Percentiles rank a stretch among this genome's conserved stretches.
Evolutionary conservation across 2,113 vertebrate species (phyloP).

Genomic region (Phodopus roborovskii): DNA sequence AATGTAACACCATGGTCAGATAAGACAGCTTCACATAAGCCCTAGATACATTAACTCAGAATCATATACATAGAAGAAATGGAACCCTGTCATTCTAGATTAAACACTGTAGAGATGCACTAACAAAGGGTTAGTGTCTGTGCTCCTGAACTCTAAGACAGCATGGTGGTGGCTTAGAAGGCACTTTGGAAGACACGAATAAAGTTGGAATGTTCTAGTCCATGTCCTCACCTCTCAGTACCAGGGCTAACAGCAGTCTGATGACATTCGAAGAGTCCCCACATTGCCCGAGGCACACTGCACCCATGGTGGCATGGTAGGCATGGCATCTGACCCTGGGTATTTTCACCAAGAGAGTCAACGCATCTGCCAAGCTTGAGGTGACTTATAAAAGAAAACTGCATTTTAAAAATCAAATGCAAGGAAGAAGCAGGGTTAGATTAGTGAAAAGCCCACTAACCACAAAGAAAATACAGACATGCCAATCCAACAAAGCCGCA

Average conservation of each 20-base stretch:
- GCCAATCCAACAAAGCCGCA: not conserved
- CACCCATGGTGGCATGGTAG: not conserved
- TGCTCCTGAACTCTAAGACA: not conserved
- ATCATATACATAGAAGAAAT: not conserved
- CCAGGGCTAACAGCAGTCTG: not conserved
- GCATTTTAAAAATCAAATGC: not conserved
- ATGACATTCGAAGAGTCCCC: not conserved
- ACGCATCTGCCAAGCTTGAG: not conserved
- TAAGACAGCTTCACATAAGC: not conserved
- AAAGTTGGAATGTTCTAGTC: not conserved
- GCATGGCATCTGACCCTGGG: not conserved
- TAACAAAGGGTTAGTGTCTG: not conserved
- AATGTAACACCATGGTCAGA: not conserved
- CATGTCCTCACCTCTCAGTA: not conserved
- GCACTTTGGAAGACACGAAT: not conserved
- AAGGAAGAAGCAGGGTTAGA: not conserved
- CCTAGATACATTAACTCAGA: not conserved
- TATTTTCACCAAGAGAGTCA: slow-evolving; percentile 2
- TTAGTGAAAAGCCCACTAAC: slow-evolving; percentile 13
- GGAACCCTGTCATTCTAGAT: not conserved
- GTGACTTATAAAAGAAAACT: not conserved
- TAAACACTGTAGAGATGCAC: not conserved
- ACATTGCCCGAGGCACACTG: not conserved
- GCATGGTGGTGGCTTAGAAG: not conserved
- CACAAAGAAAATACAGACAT: slow-evolving; percentile 1